These are phyloP conservation scores for Eupelmus urozonus DNA, from an alignment of 2,888 invertebrate species.

Conservation along the genomic window DNA sequence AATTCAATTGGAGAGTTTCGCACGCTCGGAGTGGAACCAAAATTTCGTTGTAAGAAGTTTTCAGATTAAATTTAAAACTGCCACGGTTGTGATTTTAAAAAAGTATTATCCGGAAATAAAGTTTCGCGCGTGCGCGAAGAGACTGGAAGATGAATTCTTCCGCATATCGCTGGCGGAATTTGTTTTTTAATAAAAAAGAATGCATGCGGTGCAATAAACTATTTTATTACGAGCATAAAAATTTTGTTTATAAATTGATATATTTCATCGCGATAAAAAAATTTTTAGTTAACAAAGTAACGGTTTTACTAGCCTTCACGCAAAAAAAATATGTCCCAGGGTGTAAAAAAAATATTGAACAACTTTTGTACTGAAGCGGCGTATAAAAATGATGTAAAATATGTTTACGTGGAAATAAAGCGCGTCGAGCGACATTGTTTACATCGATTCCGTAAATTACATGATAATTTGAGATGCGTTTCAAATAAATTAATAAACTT, in stretches of 20 bases:
- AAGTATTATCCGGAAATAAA: not conserved
- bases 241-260: slow-evolving; percentile 17
- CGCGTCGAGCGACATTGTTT: too few species aligned
- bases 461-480: too few species aligned
- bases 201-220: not conserved
- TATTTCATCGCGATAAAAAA: not conserved
- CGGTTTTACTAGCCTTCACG: not conserved
- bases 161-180: not conserved
- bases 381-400: too few species aligned
- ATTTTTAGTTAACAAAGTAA: not conserved
- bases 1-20: slow-evolving; percentile 24
- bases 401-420: too few species aligned
- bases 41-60: not conserved
- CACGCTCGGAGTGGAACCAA: not conserved
- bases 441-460: too few species aligned
- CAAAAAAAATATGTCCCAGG: not conserved
- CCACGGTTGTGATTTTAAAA: not conserved
- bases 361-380: too few species aligned
- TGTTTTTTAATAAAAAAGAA: not conserved
- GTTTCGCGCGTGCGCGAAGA: not conserved
- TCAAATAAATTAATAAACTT: too few species aligned
- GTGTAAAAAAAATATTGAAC: not conserved
- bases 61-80: not conserved
- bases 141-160: not conserved
- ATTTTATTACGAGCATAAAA: slow-evolving; percentile 2